phyloP scores from a whole-genome alignment of 2,797 vertebrate genomes.

The Eidolon dupreanum region DNA sequence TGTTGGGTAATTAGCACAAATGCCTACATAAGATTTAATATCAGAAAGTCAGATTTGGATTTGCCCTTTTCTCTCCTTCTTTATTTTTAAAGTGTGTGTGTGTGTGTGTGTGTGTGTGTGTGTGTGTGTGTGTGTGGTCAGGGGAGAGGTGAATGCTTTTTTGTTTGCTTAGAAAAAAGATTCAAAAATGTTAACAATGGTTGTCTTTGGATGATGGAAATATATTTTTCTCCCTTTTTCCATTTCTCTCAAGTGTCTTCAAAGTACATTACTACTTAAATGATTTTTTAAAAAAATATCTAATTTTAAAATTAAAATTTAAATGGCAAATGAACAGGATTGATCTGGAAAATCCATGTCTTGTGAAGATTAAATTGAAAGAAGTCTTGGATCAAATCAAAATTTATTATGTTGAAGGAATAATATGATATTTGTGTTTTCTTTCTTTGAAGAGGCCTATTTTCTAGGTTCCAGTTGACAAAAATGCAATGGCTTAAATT shows the following conservation, averaged over 20 bases:
- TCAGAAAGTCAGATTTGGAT: background rate
- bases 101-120: background rate
- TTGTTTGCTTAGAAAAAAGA: background rate
- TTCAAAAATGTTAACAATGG: background rate
- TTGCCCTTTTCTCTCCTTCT: background rate
- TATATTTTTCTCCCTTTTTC: background rate
- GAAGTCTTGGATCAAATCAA: background rate
- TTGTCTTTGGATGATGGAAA: slow-evolving; percentile 26
- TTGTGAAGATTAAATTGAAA: slow-evolving; percentile 17
- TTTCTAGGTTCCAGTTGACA: slow-evolving; percentile 1
- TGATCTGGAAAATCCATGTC: background rate
- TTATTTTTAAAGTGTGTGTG: background rate
- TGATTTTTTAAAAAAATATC: background rate
- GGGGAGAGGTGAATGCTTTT: background rate
- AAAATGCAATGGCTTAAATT: background rate
- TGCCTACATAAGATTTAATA: slow-evolving; percentile 19
- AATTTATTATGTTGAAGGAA: background rate
- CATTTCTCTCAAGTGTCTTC: slow-evolving; percentile 29
- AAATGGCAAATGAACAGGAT: background rate
- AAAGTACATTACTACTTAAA: background rate
- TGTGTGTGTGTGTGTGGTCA: too few relatives aligned
- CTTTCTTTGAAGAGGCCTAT: background rate
- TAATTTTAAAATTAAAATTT: background rate
- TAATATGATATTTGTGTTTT: background rate
- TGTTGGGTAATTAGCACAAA: background rate